Conservation (phyloP, 2,113 vertebrate genomes). For the Lucifuga dentata region DNA sequence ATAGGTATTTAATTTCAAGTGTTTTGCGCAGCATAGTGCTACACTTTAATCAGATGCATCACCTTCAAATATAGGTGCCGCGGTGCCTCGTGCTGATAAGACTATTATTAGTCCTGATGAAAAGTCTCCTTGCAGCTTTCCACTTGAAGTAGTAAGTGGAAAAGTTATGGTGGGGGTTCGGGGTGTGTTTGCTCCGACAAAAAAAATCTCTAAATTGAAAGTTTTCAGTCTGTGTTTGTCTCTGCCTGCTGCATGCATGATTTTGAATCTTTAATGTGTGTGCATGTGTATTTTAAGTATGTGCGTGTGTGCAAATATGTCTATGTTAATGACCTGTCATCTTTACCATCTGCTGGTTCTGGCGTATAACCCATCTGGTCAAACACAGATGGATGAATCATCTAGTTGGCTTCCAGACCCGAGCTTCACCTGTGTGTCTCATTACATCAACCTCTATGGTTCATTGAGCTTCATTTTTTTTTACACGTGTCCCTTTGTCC, state of each 20-base stretch:
- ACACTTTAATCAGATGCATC: slow-evolving; percentile 10
- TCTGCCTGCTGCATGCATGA: slow-evolving; percentile 3
- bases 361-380: slow-evolving; percentile 71
- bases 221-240: too few relatives aligned
- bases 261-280: slow-evolving; percentile 25
- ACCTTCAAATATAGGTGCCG: background rate
- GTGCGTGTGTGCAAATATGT: slow-evolving; percentile 42
- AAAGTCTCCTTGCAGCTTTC: slow-evolving; percentile 3
- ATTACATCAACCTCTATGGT: slow-evolving; percentile 46
- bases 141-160: slow-evolving; percentile 26
- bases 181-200: slow-evolving; percentile 13
- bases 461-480: slow-evolving; percentile 41
- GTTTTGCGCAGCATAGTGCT: slow-evolving; percentile 41
- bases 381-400: slow-evolving; percentile 65
- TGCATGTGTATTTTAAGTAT: slow-evolving; percentile 9
- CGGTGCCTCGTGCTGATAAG: slow-evolving; percentile 24
- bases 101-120: slow-evolving; percentile 43
- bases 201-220: too few relatives aligned
- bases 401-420: slow-evolving; percentile 61
- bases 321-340: slow-evolving; percentile 70
- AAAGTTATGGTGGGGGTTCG: slow-evolving; percentile 36
- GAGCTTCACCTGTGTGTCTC: slow-evolving; percentile 51
- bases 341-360: slow-evolving; percentile 68
- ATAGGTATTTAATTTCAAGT: slow-evolving; percentile 46
- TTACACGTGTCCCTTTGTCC: background rate